Evolutionary conservation across 2,888 invertebrate genomes (phyloP), one percentile per base, ranked within the genome.

Genomic region (Drosophila parthenogenetica): DNA sequence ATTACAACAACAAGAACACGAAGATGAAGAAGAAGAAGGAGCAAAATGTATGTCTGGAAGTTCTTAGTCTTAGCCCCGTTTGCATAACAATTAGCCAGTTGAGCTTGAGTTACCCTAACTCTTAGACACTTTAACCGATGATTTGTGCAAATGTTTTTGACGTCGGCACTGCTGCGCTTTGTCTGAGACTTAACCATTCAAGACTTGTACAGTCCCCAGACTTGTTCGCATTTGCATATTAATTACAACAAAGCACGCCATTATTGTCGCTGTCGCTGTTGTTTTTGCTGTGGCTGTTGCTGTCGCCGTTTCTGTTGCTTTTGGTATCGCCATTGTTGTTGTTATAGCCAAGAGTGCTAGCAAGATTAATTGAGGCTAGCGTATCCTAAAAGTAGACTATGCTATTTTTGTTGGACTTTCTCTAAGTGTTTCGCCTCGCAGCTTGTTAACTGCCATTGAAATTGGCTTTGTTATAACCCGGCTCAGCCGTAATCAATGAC

Each of bases 121-220:
- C 48, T 54, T 42, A 32, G 69, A 65, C 79, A 63, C 67, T 79
- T 76, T 70, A 77, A 65, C 77, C 79, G 61, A 85, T 82, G 86
- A 81, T 81, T 81, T 81, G 79, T 73, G 81, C 79, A 81, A 85
- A 85, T 81, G 86, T 67, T 71, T 81, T 69, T 77, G 86, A 82
- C 79, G 82, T 79, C 70, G 81, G 51, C 76, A 45, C 60, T 79
- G 43, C 60, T 79, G 73, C 64, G 77, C 81, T 79, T 70, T 75
- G 82, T 75, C 69, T 69, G 74, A 37, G 74, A 37, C 32, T 46
- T 59, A 48, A 40, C 48, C 29, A 55, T 50, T 66, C 62, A 43
- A 17, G 51, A 48, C 39, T 54, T 50, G 70, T 43, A 29, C 29
- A 29, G 29, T 29, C 29, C 59, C 17, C 35, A 57, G 68, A 63